Conservation (phyloP, 2,797 vertebrate genomes). For the Falco biarmicus region DNA sequence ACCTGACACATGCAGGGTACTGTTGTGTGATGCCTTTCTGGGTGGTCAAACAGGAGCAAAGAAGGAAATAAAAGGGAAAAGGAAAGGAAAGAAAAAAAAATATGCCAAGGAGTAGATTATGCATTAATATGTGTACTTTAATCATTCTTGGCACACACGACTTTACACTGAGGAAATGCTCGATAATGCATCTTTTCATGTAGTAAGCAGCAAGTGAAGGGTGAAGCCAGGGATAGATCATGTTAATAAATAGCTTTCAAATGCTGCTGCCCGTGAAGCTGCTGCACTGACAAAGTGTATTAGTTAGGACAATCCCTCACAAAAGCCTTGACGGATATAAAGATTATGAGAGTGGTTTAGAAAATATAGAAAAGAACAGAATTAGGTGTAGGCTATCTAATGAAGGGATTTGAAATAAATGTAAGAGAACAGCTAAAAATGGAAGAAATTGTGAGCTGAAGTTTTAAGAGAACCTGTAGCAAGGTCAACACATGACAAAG, state of each 20-base stretch:
- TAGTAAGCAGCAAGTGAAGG: background rate
- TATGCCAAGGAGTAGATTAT: background rate
- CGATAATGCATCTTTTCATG: background rate
- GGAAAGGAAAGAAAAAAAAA: background rate
- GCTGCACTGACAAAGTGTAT: background rate
- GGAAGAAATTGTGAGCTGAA: background rate
- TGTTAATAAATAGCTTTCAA: conserved; percentile 11
- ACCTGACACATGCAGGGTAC: background rate
- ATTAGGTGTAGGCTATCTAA: background rate
- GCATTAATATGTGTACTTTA: background rate
- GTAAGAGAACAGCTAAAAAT: background rate
- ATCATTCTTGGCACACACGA: background rate
- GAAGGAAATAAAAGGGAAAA: background rate
- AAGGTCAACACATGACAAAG: background rate
- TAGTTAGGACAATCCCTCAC: background rate
- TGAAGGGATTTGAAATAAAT: background rate
- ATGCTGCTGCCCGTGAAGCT: background rate
- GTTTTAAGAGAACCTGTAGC: background rate
- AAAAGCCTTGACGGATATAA: background rate
- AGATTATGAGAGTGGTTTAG: background rate
- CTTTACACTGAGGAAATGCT: background rate
- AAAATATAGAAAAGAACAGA: background rate
- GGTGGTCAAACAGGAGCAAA: background rate
- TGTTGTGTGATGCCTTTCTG: background rate
- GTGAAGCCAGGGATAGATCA: background rate